Base-by-base conservation (phyloP, 2,888 invertebrate species). In the Ypsolopha sequella region DNA sequence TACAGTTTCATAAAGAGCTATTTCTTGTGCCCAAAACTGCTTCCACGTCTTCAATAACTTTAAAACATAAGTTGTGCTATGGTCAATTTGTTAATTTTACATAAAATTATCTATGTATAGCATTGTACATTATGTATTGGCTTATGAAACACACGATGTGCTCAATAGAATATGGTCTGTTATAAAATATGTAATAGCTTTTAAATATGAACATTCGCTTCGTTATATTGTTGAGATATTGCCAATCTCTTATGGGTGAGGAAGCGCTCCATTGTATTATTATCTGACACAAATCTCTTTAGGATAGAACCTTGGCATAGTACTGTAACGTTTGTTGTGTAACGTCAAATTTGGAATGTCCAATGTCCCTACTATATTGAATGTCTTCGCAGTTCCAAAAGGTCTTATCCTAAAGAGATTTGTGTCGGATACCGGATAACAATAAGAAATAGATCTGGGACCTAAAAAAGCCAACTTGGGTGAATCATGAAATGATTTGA, bases 81-180 rank as follows among this genome's bases (percentile, higher is more conserved):
- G 73, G 46, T 73, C 72, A 73, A 74, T 75, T 73, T 65, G 55
- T 68, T 67, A 66, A 63, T 59, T 65, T 64, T 63, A 59, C 54
- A 54, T 53, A 46, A 46, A 24, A 11, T 35, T 3, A 46, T 35
- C 6, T 33, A 46, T 49, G 41, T 11, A 41, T 34, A 47, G 8
- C 34, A 49, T 11, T 24, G 34, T 39, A 11, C 39, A 24, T 39
- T 39, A 51, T 51, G 47, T 54, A 53, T 58, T 59, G 62, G 71
- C 70, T 73, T 73, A 71, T 70, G 68, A 72, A 68, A 60, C 60
- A 56, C 56, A 54, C 56, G 57, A 66, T 62, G 64, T 73, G 73
- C 71, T 72, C 72, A 73, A 73, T 71, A 73, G 64, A 61, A 53
- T 52, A 55, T 59, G 58, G 60, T 64, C 61, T 68, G 64, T 68